Evolutionary conservation across 2,113 vertebrate species (phyloP).

Genomic region (Xerus inauris): DNA sequence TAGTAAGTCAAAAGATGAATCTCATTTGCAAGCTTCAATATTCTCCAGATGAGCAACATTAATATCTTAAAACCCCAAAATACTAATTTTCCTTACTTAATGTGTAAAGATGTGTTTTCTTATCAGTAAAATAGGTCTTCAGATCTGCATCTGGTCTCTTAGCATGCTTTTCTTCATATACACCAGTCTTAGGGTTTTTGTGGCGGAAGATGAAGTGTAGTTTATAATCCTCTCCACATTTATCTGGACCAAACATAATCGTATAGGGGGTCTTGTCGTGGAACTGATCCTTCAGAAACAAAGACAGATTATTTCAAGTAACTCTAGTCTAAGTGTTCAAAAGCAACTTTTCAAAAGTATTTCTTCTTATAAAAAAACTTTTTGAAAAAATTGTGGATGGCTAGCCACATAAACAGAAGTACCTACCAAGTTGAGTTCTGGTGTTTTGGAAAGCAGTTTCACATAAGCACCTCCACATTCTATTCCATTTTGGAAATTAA

Average conservation of each 20-base stretch:
- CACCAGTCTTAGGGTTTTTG: constrained; percentile 96
- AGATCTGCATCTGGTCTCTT: constrained; percentile 96
- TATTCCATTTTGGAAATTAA: constrained; percentile 98
- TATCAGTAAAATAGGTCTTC: constrained; percentile 96
- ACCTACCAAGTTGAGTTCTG: constrained; percentile 95
- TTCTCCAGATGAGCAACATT: not conserved
- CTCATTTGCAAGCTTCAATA: not conserved
- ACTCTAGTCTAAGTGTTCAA: not conserved
- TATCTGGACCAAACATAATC: constrained; percentile 99
- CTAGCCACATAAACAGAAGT: not conserved
- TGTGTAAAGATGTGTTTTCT: constrained; percentile 98
- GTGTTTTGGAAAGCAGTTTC: constrained; percentile 94
- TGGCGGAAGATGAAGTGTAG: constrained; percentile 99
- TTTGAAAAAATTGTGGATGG: not conserved
- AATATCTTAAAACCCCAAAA: not conserved
- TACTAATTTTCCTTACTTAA: constrained; percentile 86
- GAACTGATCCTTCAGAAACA: constrained; percentile 92
- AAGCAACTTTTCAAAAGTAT: constrained; percentile 49
- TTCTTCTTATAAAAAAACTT: constrained; percentile 41
- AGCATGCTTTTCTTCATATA: constrained; percentile 96
- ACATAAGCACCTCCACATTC: constrained; percentile 98
- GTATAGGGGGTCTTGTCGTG: constrained; percentile 97
- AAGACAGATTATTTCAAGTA: constrained; percentile 51
- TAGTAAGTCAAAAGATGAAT: not conserved
- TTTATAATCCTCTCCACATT: constrained; percentile 99